Conservation (phyloP, 2,888 invertebrate genomes). For the Scaptomyza tumidula region DNA sequence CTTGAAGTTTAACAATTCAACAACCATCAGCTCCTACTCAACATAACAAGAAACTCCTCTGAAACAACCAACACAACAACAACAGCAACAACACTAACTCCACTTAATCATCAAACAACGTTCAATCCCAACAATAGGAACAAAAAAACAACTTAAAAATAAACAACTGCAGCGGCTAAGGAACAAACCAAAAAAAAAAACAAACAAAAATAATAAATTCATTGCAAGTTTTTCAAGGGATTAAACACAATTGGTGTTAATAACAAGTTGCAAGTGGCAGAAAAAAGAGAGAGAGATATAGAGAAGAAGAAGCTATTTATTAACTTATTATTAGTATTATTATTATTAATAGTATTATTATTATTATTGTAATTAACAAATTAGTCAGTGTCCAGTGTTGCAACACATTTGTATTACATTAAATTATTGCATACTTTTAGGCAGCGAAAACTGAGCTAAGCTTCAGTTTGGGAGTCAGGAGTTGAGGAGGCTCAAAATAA, state of each 20-base stretch:
- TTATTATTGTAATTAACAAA: constrained; percentile 8
- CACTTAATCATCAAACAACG: constrained; percentile 50
- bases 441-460: constrained; percentile 32
- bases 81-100: constrained; percentile 58
- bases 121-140: constrained; percentile 47
- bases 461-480: constrained; percentile 26
- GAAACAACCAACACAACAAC: constrained; percentile 59
- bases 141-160: constrained; percentile 34
- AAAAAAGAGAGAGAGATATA: constrained; percentile 2
- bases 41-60: constrained; percentile 83
- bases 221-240: constrained; percentile 21
- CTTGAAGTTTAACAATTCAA: constrained; percentile 76
- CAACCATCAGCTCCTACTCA: constrained; percentile 74
- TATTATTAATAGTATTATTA: constrained; percentile 10
- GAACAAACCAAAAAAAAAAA: constrained; percentile 11
- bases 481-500: constrained; percentile 24
- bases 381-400: constrained; percentile 35
- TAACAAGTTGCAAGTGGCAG: constrained; percentile 12
- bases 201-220: constrained; percentile 12
- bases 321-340: constrained; percentile 17
- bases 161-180: constrained; percentile 24
- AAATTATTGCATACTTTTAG: constrained; percentile 62
- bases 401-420: constrained; percentile 11
- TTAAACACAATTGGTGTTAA: constrained; percentile 43
- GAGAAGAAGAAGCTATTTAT: constrained; percentile 9